Evolutionary conservation across 64 coral and sea anemone species (phyloP).

Genomic region (Acropora yongei): DNA sequence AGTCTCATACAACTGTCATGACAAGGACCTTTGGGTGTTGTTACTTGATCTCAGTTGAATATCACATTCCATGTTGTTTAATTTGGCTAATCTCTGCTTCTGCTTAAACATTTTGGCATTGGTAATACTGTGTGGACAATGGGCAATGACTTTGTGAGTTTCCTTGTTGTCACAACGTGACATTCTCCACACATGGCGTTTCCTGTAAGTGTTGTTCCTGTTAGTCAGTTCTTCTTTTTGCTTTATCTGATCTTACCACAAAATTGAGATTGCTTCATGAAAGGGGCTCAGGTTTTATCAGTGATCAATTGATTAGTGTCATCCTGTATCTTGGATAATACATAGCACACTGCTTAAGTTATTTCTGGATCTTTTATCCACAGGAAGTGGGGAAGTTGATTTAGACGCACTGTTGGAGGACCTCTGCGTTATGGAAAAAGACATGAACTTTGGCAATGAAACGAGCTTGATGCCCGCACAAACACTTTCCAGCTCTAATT

Average conservation of each 20-base stretch:
- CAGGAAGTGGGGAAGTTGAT: slow-evolving; percentile 95
- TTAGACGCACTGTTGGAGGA: slow-evolving; percentile 97
- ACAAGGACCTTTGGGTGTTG: slow-evolving; percentile 25
- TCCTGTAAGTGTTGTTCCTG: neutral
- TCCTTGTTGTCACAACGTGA: neutral
- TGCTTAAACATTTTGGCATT: neutral
- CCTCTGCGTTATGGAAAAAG: slow-evolving; percentile 97
- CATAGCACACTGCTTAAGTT: neutral
- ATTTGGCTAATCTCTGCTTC: slow-evolving; percentile 9
- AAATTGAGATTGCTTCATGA: slow-evolving; percentile 15
- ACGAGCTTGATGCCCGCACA: slow-evolving; percentile 41
- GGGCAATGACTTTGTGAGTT: neutral
- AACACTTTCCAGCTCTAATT: slow-evolving; percentile 42
- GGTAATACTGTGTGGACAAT: neutral
- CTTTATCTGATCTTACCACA: neutral
- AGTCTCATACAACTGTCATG: too few species aligned
- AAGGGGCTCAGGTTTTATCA: neutral
- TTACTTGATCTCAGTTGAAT: slow-evolving; percentile 1
- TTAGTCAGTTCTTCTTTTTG: neutral
- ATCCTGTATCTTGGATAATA: slow-evolving; percentile 41
- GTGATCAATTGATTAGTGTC: slow-evolving; percentile 67
- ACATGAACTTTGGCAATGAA: slow-evolving; percentile 69
- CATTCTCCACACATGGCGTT: neutral
- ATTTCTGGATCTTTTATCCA: slow-evolving; percentile 24
- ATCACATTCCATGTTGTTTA: slow-evolving; percentile 7